Percentiles rank a stretch among this genome's conserved stretches.
Evolutionary conservation across 2,888 invertebrate species (phyloP).

Genomic region (Trichopoda pennipes): DNA sequence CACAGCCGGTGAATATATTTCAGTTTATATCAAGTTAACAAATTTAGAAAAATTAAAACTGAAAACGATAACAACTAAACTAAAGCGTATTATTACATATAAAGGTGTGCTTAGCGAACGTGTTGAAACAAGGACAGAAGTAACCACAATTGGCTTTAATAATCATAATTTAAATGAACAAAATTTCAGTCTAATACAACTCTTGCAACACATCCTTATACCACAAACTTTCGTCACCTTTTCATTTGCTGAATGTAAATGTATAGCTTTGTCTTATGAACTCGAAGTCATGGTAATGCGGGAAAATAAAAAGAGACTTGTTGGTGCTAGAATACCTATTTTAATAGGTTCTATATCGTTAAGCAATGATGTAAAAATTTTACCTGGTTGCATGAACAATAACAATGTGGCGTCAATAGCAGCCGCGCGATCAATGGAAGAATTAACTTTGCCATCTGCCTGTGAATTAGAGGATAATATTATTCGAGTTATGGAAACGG

Average conservation of each 20-base stretch:
- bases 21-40: slow-evolving; percentile 73
- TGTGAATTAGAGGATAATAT: slow-evolving; percentile 59
- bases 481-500: slow-evolving; percentile 5
- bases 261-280: slow-evolving; percentile 76
- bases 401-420: slow-evolving; percentile 31
- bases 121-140: slow-evolving; percentile 67
- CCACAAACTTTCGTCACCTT: slow-evolving; percentile 73
- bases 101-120: slow-evolving; percentile 69
- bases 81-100: slow-evolving; percentile 73
- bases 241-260: slow-evolving; percentile 70
- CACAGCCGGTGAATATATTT: slow-evolving; percentile 74
- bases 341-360: slow-evolving; percentile 70
- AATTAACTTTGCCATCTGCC: slow-evolving; percentile 62
- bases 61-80: slow-evolving; percentile 71
- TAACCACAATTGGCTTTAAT: slow-evolving; percentile 53
- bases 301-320: slow-evolving; percentile 68
- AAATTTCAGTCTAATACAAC: slow-evolving; percentile 70
- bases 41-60: slow-evolving; percentile 73
- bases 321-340: slow-evolving; percentile 72
- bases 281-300: slow-evolving; percentile 73
- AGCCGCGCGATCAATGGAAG: slow-evolving; percentile 59
- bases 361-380: slow-evolving; percentile 28
- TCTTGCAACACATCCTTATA: slow-evolving; percentile 73
- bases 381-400: not conserved
- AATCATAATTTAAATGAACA: slow-evolving; percentile 31